Conservation (phyloP, 2,888 invertebrate genomes). For the Drosophila fulvimacula region DNA sequence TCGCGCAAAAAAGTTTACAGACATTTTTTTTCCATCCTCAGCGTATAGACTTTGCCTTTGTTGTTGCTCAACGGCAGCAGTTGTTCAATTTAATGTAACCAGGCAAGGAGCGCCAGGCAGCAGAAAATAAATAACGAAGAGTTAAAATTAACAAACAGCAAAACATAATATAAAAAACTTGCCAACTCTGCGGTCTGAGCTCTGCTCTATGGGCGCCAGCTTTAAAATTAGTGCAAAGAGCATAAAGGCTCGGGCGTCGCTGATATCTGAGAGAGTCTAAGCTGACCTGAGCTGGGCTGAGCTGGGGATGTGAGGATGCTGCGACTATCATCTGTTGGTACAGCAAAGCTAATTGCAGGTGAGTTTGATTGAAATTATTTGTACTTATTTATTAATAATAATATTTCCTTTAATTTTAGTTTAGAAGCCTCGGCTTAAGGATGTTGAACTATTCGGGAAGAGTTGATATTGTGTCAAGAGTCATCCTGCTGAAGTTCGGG, state of each 20-base stretch:
- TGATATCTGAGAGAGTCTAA: neutral
- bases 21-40: slow-evolving; percentile 34
- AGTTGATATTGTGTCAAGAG: too few species aligned
- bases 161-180: slow-evolving; percentile 7
- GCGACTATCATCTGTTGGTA: neutral
- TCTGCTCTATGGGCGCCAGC: slow-evolving; percentile 15
- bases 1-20: slow-evolving; percentile 61
- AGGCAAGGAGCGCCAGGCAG: slow-evolving; percentile 3
- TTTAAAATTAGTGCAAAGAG: slow-evolving; percentile 4
- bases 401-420: neutral
- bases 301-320: neutral
- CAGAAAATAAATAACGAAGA: slow-evolving; percentile 17
- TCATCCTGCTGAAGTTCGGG: too few species aligned
- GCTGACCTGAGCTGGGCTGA: neutral
- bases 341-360: neutral
- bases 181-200: slow-evolving; percentile 35
- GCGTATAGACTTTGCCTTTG: slow-evolving; percentile 19
- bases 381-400: too few species aligned
- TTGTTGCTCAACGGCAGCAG: slow-evolving; percentile 39
- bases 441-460: too few species aligned
- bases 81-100: slow-evolving; percentile 63
- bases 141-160: neutral
- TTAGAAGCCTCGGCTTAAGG: too few species aligned
- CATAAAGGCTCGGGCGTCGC: neutral
- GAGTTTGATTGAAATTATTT: neutral